Evolutionary conservation across 2,113 vertebrate genomes (phyloP).

Genomic region (Apteryx mantelli): DNA sequence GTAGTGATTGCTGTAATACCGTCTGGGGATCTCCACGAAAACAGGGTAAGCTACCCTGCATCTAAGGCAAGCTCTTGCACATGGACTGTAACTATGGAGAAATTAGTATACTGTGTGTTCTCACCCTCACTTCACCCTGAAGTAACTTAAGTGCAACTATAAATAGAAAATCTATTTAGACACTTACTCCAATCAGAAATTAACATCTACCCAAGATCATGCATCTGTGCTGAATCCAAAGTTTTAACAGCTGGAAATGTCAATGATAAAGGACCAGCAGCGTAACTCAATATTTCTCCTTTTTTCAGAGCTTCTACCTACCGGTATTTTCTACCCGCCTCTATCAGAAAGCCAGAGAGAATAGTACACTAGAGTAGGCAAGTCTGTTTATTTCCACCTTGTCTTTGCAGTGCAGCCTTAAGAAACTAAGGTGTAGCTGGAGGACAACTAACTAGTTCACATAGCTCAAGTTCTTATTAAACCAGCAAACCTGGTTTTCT

Average conservation of each 20-base stretch:
- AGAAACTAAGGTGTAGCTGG: not conserved
- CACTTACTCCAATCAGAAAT: not conserved
- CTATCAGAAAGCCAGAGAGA: not conserved
- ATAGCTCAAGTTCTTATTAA: not conserved
- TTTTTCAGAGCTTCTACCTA: not conserved
- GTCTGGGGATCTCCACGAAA: not conserved
- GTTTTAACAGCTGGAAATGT: not conserved
- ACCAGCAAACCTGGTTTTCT: not conserved
- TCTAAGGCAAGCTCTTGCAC: not conserved
- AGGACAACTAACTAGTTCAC: not conserved
- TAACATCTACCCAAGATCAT: not conserved
- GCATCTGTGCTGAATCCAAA: not conserved
- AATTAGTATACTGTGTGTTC: not conserved
- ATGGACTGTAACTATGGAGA: not conserved
- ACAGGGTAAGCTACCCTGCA: not conserved
- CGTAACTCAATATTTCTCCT: not conserved
- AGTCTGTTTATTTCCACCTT: not conserved
- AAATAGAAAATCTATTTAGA: not conserved
- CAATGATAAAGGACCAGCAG: not conserved
- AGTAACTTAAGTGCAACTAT: not conserved
- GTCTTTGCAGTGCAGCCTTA: not conserved
- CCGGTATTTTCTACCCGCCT: not conserved
- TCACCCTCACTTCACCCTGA: not conserved
- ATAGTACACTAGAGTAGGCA: not conserved
- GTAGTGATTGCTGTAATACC: not conserved